A percentile compares a stretch with the other conserved stretches of the same genome.
These are phyloP conservation scores for Ormyrus labotus DNA, from an alignment of 2,888 invertebrate genomes.

Conservation along the genomic window DNA sequence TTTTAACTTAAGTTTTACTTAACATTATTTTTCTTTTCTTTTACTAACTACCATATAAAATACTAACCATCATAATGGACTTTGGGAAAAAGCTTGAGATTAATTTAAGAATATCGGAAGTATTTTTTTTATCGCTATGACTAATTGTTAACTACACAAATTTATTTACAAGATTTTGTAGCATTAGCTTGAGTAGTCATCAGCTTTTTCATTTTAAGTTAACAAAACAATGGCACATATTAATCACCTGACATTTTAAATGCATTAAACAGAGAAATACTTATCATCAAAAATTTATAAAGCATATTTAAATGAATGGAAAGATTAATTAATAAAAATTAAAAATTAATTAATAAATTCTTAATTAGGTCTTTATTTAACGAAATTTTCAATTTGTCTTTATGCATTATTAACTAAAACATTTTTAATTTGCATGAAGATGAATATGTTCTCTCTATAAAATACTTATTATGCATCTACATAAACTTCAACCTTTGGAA, in stretches of 20 bases:
- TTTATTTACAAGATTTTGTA: slow-evolving; percentile 15
- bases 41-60: neutral
- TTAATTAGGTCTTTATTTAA: neutral
- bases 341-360: neutral
- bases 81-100: slow-evolving; percentile 50
- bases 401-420: no score
- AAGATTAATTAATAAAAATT: slow-evolving; percentile 11
- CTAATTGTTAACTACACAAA: slow-evolving; percentile 15
- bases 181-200: slow-evolving; percentile 10
- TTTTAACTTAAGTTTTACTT: neutral
- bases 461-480: no score
- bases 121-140: neutral
- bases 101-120: slow-evolving; percentile 23
- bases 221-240: slow-evolving; percentile 16
- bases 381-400: neutral
- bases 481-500: slow-evolving; percentile 24
- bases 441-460: no score
- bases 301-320: neutral
- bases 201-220: no score
- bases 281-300: neutral
- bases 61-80: slow-evolving; percentile 12
- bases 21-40: neutral
- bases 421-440: no score
- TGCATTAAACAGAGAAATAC: neutral
- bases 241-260: slow-evolving; percentile 12